Conservation (phyloP, 2,113 vertebrate species). For the Canis aureus region DNA sequence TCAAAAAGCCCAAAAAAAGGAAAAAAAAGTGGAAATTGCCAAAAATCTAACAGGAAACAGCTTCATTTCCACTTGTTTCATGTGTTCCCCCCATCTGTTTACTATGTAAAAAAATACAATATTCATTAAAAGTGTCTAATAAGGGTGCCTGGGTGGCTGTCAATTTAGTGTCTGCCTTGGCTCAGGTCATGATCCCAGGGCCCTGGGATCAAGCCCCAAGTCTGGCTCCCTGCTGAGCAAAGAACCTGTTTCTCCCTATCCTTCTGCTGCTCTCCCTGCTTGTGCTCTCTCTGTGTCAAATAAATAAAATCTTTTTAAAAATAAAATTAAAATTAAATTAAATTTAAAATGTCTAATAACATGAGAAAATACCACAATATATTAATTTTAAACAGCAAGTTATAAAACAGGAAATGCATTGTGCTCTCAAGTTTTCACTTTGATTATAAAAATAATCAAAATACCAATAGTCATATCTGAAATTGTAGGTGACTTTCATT, state of each 20-base stretch:
- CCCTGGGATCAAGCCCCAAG: too few relatives aligned
- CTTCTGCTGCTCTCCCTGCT: too few relatives aligned
- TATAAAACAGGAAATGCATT: background rate
- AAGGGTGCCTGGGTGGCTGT: too few relatives aligned
- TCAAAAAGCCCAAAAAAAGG: background rate
- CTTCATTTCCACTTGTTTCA: background rate
- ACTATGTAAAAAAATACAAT: background rate
- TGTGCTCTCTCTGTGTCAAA: too few relatives aligned
- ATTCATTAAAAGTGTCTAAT: background rate
- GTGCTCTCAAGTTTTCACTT: background rate
- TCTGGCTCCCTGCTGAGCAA: too few relatives aligned
- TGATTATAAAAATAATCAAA: background rate
- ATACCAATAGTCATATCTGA: background rate
- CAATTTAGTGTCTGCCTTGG: too few relatives aligned
- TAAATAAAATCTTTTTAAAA: too few relatives aligned
- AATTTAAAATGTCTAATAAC: too few relatives aligned
- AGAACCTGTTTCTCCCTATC: too few relatives aligned
- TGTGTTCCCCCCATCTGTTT: background rate
- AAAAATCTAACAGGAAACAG: background rate
- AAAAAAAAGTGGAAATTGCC: background rate
- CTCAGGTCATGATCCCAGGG: too few relatives aligned
- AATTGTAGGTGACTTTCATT: background rate
- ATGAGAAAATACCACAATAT: background rate
- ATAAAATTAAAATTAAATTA: too few relatives aligned
- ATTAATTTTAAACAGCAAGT: background rate